A percentile compares a stretch with the other conserved stretches of the same genome.
These are phyloP conservation scores for Dynastes hyllus DNA, from an alignment of 2,888 invertebrate genomes.

Conservation along the genomic window DNA sequence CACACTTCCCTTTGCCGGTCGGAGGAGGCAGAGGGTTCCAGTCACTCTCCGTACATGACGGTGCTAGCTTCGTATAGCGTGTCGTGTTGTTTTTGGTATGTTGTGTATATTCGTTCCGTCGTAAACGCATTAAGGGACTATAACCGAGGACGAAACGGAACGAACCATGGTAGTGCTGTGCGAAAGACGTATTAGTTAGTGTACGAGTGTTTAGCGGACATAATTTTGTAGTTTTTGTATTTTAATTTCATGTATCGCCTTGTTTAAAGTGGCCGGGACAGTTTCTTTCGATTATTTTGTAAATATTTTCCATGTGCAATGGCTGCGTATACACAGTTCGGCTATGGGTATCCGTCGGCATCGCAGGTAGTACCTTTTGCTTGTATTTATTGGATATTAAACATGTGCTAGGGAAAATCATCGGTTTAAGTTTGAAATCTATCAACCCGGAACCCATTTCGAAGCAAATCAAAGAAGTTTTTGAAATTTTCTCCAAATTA, in stretches of 20 bases:
- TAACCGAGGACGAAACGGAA: slow-evolving; percentile 43
- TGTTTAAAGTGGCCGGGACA: slow-evolving; percentile 42
- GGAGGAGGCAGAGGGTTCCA: slow-evolving; percentile 65
- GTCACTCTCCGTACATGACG: slow-evolving; percentile 69
- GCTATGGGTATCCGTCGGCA: slow-evolving; percentile 93
- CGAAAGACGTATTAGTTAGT: slow-evolving; percentile 58
- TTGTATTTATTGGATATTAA: too few relatives aligned
- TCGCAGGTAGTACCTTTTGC: slow-evolving; percentile 80
- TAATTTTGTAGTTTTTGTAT: slow-evolving; percentile 1
- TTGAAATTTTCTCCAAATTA: too few relatives aligned
- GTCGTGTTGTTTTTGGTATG: slow-evolving; percentile 51
- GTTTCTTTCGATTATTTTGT: slow-evolving; percentile 31
- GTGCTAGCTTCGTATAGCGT: slow-evolving; percentile 63
- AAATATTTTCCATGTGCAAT: slow-evolving; percentile 65
- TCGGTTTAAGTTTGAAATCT: too few relatives aligned
- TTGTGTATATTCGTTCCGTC: slow-evolving; percentile 49
- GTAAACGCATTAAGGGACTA: slow-evolving; percentile 23
- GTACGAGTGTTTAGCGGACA: slow-evolving; percentile 58
- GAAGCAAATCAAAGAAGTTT: too few relatives aligned
- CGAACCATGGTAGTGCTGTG: slow-evolving; percentile 63
- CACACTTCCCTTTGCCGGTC: slow-evolving; percentile 65
- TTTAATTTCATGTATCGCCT: slow-evolving; percentile 20
- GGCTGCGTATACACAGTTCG: slow-evolving; percentile 94
- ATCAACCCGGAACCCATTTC: too few relatives aligned
- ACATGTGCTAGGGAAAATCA: too few relatives aligned